Base-by-base conservation (phyloP, 2,888 invertebrate genomes). In the Heliconius erato region DNA sequence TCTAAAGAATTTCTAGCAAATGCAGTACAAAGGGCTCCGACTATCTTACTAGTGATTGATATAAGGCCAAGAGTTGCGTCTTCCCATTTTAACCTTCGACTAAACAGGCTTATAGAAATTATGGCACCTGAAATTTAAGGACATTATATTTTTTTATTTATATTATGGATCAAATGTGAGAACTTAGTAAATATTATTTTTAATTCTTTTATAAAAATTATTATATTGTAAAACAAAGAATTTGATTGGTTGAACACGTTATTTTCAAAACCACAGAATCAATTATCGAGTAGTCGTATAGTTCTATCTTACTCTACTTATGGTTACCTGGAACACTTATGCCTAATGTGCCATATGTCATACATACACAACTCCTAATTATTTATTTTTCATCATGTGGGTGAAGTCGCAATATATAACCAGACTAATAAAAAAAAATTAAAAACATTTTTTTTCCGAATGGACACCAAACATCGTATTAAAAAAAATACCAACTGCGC, bases 81-180 rank as follows among this genome's bases (percentile, higher is more conserved):
- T 67, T 93, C 89, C 94, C 94, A 95, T 86, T 93, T 91, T 69
- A 93, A 85, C 12, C 89, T 90, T 23, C 93, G 91, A 71, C 95
- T 95, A 85, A 95, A 95, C 16, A 94, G 35, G 81, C 93, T 94
- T 83, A 95, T 93, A 69, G 95, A 95, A 74, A 95, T 91, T 54
- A 95, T 71, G 1, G 94, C 94, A 83, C 95, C 95, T 95, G 87
- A 44, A 81, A 77, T 67, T 28, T 28, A 6, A 16, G 9, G 0
- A 7, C 0, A 28, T n/a, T n/a, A 6, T 67, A 16, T 28, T 65
- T 63, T 65, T 26, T 65, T 9, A 40, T 9, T 1, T 40, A 44
- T 44, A 14, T 44, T 44, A 44, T 44, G 44, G 44, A 14, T 14
- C 0, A 44, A 3, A 44, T 44, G 0, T 12, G 14, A 16, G 49